Evolutionary conservation across 2,113 vertebrate species (phyloP).

Genomic region (Excalfactoria chinensis): DNA sequence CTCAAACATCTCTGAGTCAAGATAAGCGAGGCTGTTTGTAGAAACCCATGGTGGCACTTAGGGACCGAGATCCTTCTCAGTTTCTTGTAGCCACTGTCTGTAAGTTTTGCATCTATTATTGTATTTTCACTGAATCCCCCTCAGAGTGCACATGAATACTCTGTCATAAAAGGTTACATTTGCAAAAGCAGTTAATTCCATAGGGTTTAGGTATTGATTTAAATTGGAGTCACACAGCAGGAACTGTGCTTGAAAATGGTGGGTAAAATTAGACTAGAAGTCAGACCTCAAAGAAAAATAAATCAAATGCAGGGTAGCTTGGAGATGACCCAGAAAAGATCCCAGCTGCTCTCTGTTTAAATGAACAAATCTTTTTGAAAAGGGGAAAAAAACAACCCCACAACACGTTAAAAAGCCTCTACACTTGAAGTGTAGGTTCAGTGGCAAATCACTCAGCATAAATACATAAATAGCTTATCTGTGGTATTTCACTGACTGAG

Average conservation of each 20-base stretch:
- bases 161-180: slow-evolving; percentile 2
- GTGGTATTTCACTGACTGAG: background rate
- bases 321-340: background rate
- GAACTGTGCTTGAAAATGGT: slow-evolving; percentile 21
- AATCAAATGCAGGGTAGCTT: background rate
- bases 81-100: no score
- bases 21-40: background rate
- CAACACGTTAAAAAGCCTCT: background rate
- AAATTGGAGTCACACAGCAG: background rate
- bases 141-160: accelerated
- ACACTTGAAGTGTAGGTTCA: background rate
- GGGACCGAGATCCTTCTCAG: background rate
- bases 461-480: background rate
- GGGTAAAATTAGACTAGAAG: background rate
- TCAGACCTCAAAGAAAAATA: slow-evolving; percentile 10
- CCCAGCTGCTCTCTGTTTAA: background rate
- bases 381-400: background rate
- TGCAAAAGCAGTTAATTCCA: slow-evolving; percentile 23
- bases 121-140: slow-evolving; percentile 15
- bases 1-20: background rate
- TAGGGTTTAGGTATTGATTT: slow-evolving; percentile 35
- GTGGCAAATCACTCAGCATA: background rate
- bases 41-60: background rate
- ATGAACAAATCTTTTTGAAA: background rate
- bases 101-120: background rate